Conservation (phyloP, 2,113 vertebrate species). For the Galemys pyrenaicus region DNA sequence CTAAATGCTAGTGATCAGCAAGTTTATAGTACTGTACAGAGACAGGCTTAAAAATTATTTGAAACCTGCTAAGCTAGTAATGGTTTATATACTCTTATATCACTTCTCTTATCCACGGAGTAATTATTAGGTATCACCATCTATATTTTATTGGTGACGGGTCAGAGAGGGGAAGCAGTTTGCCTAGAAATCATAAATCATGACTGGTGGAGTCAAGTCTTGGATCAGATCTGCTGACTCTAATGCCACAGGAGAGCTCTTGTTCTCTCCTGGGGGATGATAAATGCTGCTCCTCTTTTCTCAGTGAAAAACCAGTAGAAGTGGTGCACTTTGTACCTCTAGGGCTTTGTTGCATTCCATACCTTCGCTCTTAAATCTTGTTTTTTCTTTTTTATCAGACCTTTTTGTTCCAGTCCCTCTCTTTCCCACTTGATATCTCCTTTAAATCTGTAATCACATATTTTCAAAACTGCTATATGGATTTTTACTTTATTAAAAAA, state of each 20-base stretch:
- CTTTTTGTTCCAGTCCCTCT: background rate
- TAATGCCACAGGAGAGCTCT: background rate
- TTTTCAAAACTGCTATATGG: conserved; percentile 38
- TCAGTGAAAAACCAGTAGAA: background rate
- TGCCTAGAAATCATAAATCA: background rate
- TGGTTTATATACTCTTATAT: background rate
- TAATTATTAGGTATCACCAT: background rate
- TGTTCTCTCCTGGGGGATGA: background rate
- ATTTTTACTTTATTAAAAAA: conserved; percentile 49
- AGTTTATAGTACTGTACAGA: background rate
- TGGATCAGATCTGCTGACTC: background rate
- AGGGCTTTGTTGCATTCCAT: background rate
- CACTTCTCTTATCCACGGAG: background rate
- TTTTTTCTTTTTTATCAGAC: background rate
- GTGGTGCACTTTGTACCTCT: background rate
- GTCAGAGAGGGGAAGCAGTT: background rate
- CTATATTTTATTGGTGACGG: background rate
- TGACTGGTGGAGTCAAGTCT: background rate
- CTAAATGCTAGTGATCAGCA: background rate
- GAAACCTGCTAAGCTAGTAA: background rate
- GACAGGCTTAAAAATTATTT: background rate
- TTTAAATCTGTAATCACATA: conserved; percentile 33
- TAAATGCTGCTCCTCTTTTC: background rate
- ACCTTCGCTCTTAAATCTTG: conserved; percentile 18
- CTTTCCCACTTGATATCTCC: background rate